Evolutionary conservation across 1,140 invertebrate species (phyloP).

Genomic region (Melanaphis sacchari): DNA sequence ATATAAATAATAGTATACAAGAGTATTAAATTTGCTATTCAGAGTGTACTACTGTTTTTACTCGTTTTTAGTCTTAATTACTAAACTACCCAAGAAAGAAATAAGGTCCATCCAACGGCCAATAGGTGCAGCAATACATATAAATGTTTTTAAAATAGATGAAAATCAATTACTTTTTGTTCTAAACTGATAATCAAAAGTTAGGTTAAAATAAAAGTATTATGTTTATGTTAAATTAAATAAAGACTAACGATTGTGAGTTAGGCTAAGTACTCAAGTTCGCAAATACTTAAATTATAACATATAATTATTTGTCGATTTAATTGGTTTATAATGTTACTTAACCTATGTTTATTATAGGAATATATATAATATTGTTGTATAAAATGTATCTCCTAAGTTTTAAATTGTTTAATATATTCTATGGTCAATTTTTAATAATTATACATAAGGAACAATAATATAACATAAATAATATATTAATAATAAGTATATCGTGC

Average conservation of each 20-base stretch:
- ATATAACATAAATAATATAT: background rate
- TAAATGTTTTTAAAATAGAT: background rate
- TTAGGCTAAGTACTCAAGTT: background rate
- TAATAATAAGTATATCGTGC: background rate
- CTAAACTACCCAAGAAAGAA: too few relatives aligned
- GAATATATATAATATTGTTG: background rate
- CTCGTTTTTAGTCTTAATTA: background rate
- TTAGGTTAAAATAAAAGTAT: background rate
- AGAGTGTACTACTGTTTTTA: background rate
- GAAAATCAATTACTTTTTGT: too few relatives aligned
- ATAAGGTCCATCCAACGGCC: too few relatives aligned
- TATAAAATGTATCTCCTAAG: background rate
- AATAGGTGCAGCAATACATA: background rate
- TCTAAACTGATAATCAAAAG: background rate
- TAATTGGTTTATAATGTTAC: background rate
- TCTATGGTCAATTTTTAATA: background rate
- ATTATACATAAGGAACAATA: background rate
- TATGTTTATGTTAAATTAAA: background rate
- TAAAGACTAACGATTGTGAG: background rate
- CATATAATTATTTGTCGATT: background rate
- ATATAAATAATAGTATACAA: rapidly evolving
- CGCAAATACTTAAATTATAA: background rate
- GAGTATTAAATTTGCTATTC: background rate
- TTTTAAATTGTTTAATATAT: background rate
- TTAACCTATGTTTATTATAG: background rate